Base-by-base conservation (phyloP, 2,113 vertebrate species). In the Rousettus leschenaultii region DNA sequence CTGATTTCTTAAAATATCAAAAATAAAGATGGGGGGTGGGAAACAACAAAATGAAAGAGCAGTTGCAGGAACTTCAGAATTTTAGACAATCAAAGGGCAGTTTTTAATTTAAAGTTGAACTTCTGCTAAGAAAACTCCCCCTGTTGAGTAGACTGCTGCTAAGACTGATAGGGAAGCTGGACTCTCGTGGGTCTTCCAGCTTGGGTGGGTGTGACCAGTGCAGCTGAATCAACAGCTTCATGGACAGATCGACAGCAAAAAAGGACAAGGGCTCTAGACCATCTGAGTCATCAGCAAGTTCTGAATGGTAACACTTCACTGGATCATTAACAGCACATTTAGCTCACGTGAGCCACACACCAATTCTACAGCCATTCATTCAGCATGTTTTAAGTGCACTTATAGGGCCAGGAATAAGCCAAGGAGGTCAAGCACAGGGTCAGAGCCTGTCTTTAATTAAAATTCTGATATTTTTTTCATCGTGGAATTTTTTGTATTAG, bases 151-250 rank as follows among this genome's bases (percentile, higher is more conserved):
- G 48, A 70, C 70, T n/a, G 15, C 22, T 79, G 85, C 45, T 89
- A 28, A 86, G 68, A 22, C 38, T 66, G 3, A 28, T 21, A 59
- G 66, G 53, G 68, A 94, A 87, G 70, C 55, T 92, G 71, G 48
- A 85, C n/a, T 16, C 85, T 18, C 55, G 80, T 7, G 33, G 21
- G 26, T 73, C 18, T 51, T 73, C n/a, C 4, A 71, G 66, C 71
- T 51, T 86, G 43, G 33, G 16, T 79, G 66, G 40, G 33, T 1
- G 13, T 63, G 40, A 82, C 61, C 18, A 43, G 40, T 24, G 51
- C 94, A 97, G 95, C 97, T 95, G 92, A 92, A 70, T 94, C 96
- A 96, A 97, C 80, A 92, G 53, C 71, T 43, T 80, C 18, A 21
- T 10, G 65, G 45, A 90, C 43, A 71, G 70, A 89, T 4, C 5